A percentile compares a stretch with the other conserved stretches of the same genome.
Conservation (phyloP, 2,888 invertebrate species). For the Tolmerus cingulatus region DNA sequence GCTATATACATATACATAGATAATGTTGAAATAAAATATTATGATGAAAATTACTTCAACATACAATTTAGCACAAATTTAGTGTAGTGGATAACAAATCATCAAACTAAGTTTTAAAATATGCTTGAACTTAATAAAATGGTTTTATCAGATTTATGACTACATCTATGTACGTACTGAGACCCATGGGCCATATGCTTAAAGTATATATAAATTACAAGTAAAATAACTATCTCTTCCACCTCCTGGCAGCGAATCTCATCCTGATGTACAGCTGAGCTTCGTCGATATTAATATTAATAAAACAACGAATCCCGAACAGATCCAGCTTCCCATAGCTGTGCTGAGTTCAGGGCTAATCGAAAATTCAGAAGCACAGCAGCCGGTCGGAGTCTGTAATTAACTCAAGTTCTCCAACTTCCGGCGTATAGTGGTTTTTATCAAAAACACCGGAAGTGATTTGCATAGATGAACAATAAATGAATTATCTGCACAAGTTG, state of each 20-base stretch:
- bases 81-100: too few species aligned
- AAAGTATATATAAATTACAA: not conserved
- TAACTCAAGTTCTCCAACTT: not conserved
- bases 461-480: slow-evolving; percentile 48
- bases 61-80: too few species aligned
- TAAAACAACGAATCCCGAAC: not conserved
- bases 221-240: not conserved
- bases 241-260: not conserved
- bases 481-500: slow-evolving; percentile 43
- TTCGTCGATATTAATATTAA: not conserved
- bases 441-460: slow-evolving; percentile 46
- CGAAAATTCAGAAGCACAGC: not conserved
- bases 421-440: slow-evolving; percentile 32
- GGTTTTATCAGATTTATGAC: not conserved
- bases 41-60: too few species aligned
- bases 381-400: not conserved
- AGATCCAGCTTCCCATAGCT: not conserved
- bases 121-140: not conserved
- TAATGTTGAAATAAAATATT: too few species aligned
- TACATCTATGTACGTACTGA: too few species aligned
- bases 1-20: too few species aligned
- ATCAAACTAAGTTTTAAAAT: not conserved
- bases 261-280: not conserved
- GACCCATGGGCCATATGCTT: not conserved
- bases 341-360: not conserved